phyloP scores from a whole-genome alignment of 2,797 vertebrate species.

The Rhinophrynus dorsalis region DNA sequence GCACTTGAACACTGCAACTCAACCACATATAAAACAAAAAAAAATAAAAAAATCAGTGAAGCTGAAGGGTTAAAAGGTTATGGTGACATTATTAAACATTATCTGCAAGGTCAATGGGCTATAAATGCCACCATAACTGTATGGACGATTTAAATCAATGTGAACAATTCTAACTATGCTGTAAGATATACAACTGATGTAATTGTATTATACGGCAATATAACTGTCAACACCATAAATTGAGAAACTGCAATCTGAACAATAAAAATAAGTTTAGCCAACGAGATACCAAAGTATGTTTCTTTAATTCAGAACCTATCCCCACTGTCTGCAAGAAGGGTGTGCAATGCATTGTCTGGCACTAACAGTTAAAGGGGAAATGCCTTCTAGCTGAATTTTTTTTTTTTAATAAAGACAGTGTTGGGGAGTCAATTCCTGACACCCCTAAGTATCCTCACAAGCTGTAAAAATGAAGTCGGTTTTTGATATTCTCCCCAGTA shows the following conservation, averaged over 20 bases:
- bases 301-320: constrained; percentile 32
- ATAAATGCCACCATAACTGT: constrained; percentile 45
- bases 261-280: constrained; percentile 27
- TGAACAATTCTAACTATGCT: constrained; percentile 43
- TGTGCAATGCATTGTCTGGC: too few relatives aligned
- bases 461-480: too few relatives aligned
- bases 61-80: constrained; percentile 45
- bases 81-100: constrained; percentile 47
- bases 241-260: constrained; percentile 11
- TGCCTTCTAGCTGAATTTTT: too few relatives aligned
- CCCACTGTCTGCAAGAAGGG: too few relatives aligned
- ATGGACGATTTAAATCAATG: constrained; percentile 41
- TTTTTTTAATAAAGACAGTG: too few relatives aligned
- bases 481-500: too few relatives aligned
- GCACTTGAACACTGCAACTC: background rate
- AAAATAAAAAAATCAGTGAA: background rate
- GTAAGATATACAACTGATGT: constrained; percentile 48
- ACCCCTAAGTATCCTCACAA: too few relatives aligned
- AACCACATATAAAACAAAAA: background rate
- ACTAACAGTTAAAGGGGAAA: too few relatives aligned
- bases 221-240: constrained; percentile 41
- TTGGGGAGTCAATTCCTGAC: too few relatives aligned
- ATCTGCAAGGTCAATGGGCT: constrained; percentile 46
- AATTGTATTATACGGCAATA: constrained; percentile 48
- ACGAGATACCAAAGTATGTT: constrained; percentile 6